These are phyloP conservation scores for Micrasema longulum DNA, from an alignment of 1,140 invertebrate genomes.

Conservation along the genomic window DNA sequence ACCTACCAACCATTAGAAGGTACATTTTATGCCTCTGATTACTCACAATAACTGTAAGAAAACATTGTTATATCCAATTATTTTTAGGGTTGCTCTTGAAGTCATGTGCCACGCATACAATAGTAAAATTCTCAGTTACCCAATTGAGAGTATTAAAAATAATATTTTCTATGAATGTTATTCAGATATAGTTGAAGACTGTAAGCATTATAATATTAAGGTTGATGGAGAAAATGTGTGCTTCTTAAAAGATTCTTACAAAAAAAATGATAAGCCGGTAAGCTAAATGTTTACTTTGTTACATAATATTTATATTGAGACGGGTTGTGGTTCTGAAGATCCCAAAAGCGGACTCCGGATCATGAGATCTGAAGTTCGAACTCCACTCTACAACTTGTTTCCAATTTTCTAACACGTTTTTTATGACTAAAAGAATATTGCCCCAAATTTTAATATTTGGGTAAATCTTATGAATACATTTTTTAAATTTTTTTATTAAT, in stretches of 20 bases:
- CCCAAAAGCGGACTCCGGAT: no score
- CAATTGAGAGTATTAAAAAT: conserved; percentile 19
- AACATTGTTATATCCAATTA: background rate
- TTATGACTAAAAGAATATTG: no score
- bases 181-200: conserved; percentile 12
- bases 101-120: conserved; percentile 33
- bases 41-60: no score
- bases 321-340: no score
- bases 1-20: conserved; percentile 24
- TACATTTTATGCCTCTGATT: background rate
- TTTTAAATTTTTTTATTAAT: no score
- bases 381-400: no score
- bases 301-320: no score
- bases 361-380: no score
- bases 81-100: conserved; percentile 22
- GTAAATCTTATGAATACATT: no score
- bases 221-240: conserved; percentile 12
- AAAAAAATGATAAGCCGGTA: conserved; percentile 1
- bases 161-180: conserved; percentile 1
- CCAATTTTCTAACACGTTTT: no score
- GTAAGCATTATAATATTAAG: conserved; percentile 23
- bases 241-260: conserved; percentile 27
- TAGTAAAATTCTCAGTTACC: conserved; percentile 20
- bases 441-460: no score
- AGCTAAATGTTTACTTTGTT: background rate